Base-by-base conservation (phyloP, 2,888 invertebrate genomes). In the Caenorhabditis sulstoni region DNA sequence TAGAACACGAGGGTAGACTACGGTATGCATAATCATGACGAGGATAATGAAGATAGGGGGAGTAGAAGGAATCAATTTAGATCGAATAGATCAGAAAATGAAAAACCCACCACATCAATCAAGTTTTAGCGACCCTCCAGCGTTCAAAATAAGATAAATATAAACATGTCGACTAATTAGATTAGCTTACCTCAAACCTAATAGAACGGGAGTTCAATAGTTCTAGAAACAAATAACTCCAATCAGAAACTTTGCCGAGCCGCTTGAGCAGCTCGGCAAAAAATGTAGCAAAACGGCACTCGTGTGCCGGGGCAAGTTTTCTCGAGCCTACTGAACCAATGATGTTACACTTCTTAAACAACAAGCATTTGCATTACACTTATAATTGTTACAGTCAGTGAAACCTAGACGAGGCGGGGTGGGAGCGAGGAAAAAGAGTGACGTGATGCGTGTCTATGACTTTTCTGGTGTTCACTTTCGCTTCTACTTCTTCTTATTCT, bases 331-430 rank as follows among this genome's bases (percentile, higher is more conserved):
- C 68, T 70, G 68, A 76, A 70, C 68, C 76, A 76, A 76, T 76
- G 76, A 76, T 75, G 75, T 76, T 76, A 76, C 76, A 76, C 76
- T 68, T 76, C 64, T 76, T 68, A 68, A 76, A 76, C 76, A 76
- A 77, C 79, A 82, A 82, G 76, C 79, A 82, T 82, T 79, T 79
- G 79, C 79, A 81, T 82, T 82, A 82, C 82, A 82, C 77, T 75
- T 67, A 75, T 71, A 78, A 81, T 79, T 82, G 82, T 82, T 82
- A 82, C 82, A 82, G 82, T 82, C 64, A 23, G 39, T 22, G 29
- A 70, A 61, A 22, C 37, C 50, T 59, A 14, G 41, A 41, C 41
- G 41, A 14, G 41, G 14, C 41, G 58, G 29, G 45, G 29, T 29
- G 29, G 12, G 52, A 47, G 53, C 37, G 16, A 47, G 45, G 35